Evolutionary conservation across 64 coral and sea anemone species (phyloP).

Genomic region (Orbicella faveolata): DNA sequence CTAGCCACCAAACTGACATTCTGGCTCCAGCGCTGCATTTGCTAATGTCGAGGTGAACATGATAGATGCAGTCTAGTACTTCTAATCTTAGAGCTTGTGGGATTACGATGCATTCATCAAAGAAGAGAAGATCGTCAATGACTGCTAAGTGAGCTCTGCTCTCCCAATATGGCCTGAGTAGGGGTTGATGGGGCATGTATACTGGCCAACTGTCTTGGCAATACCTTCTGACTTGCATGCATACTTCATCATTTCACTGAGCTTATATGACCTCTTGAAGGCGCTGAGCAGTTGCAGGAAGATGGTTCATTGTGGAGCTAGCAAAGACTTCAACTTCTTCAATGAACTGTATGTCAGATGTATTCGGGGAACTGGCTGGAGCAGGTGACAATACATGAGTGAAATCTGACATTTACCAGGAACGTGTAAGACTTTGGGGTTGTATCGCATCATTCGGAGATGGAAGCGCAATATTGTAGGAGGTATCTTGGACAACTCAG

Average conservation of each 20-base stretch:
- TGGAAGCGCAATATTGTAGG: slow-evolving; percentile 32
- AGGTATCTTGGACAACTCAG: slow-evolving; percentile 38
- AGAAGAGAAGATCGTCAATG: slow-evolving; percentile 38
- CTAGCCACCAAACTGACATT: slow-evolving; percentile 46
- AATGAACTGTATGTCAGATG: not conserved
- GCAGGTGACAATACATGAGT: not conserved
- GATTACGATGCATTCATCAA: slow-evolving; percentile 57
- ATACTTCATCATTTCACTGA: slow-evolving; percentile 30
- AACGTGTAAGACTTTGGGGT: not conserved
- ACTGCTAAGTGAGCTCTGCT: slow-evolving; percentile 36
- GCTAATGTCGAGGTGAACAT: slow-evolving; percentile 38
- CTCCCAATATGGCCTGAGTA: slow-evolving; percentile 6
- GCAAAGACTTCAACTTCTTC: not conserved
- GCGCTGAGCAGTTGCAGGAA: too few relatives aligned
- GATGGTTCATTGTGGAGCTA: too few relatives aligned
- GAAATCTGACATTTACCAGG: not conserved
- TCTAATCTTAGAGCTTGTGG: slow-evolving; percentile 20
- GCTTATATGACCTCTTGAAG: slow-evolving; percentile 4
- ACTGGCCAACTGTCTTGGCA: slow-evolving; percentile 37
- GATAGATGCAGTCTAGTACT: slow-evolving; percentile 42
- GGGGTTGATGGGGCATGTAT: slow-evolving; percentile 38
- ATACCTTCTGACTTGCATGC: slow-evolving; percentile 5
- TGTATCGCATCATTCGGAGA: slow-evolving; percentile 25
- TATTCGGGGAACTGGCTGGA: not conserved
- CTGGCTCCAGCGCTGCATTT: slow-evolving; percentile 46